Conservation (phyloP, 1,140 invertebrate species). For the Stegodyphus dumicola region DNA sequence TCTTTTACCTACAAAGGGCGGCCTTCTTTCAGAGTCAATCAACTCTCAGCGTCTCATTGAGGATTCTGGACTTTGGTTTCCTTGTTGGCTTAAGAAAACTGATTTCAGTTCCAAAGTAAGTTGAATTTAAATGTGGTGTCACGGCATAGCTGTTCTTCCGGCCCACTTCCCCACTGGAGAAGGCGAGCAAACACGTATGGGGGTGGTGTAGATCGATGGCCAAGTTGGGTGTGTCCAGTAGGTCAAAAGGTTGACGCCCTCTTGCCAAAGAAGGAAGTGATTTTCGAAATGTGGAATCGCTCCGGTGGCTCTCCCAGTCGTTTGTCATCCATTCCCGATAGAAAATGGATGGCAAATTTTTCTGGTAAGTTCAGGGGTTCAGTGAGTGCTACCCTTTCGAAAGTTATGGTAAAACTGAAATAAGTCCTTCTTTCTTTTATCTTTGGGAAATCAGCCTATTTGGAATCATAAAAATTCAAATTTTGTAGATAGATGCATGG, state of each 20-base stretch:
- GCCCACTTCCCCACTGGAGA: too few relatives aligned
- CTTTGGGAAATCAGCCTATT: background rate
- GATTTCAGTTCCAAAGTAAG: too few relatives aligned
- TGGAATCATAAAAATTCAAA: background rate
- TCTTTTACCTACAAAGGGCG: too few relatives aligned
- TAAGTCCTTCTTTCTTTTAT: background rate
- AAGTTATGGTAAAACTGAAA: background rate
- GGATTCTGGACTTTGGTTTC: too few relatives aligned
- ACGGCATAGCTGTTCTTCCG: too few relatives aligned
- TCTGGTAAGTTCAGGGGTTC: background rate
- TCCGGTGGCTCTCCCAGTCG: conserved; percentile 13
- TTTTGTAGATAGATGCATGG: background rate
- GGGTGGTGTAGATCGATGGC: conserved; percentile 21
- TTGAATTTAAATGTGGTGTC: too few relatives aligned
- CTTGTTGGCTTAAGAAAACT: too few relatives aligned
- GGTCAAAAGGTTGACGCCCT: conserved; percentile 58
- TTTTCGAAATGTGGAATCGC: conserved; percentile 19
- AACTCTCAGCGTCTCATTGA: too few relatives aligned
- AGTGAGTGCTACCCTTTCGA: background rate
- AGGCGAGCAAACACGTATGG: background rate
- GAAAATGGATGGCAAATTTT: background rate
- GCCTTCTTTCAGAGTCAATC: too few relatives aligned
- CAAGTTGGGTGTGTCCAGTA: conserved; percentile 52
- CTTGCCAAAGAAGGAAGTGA: conserved; percentile 37
- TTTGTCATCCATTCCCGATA: conserved; percentile 41